Conservation (phyloP, 2,113 vertebrate genomes). For the Chamaetylas fuelleborni region DNA sequence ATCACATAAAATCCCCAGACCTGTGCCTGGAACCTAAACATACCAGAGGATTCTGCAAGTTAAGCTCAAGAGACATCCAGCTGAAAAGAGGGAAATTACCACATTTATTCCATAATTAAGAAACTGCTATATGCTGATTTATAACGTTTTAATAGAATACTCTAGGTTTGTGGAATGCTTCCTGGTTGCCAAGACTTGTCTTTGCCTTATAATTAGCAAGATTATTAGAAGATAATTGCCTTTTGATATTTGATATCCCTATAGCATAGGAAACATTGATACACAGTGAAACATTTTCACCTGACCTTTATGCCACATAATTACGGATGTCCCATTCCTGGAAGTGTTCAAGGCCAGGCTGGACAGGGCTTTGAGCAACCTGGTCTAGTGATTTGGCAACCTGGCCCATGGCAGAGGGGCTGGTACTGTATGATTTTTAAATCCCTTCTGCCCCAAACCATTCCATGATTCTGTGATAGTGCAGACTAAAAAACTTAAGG, state of each 20-base stretch:
- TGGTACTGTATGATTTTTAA: not conserved
- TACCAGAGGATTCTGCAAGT: not conserved
- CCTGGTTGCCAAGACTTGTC: not conserved
- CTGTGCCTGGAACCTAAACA: not conserved
- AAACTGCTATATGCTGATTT: not conserved
- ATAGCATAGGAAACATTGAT: not conserved
- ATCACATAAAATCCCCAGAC: not conserved
- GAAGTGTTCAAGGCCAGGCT: not conserved
- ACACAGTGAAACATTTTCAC: not conserved
- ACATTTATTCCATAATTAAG: not conserved
- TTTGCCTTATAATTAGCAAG: conserved; percentile 4
- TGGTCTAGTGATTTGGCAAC: not conserved
- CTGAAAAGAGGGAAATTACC: not conserved
- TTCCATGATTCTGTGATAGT: not conserved
- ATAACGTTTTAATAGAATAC: not conserved
- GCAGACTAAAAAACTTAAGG: not conserved
- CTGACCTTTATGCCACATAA: not conserved
- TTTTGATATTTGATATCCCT: not conserved
- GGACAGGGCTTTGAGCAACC: not conserved
- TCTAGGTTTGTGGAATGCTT: not conserved
- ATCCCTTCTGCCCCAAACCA: not conserved
- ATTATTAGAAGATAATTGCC: not conserved
- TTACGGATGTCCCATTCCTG: not conserved
- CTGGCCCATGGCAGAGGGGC: not conserved
- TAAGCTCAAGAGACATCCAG: not conserved